Percentiles rank a stretch among this genome's conserved stretches.
Conservation (phyloP, 2,113 vertebrate genomes). For the Atherinomorus stipes region DNA sequence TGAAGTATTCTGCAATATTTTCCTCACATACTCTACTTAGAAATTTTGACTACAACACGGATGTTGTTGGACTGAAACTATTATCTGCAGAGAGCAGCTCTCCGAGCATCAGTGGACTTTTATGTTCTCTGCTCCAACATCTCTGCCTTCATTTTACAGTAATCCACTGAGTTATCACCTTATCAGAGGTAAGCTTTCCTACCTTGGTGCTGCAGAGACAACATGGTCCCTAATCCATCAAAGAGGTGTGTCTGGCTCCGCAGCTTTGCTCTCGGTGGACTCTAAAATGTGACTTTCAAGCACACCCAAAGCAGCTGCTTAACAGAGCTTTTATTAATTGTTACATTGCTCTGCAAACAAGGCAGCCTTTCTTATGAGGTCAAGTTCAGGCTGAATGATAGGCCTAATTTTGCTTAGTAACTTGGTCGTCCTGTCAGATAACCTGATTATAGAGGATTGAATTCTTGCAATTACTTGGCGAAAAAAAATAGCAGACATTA, state of each 20-base stretch:
- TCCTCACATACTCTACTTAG: too few species aligned
- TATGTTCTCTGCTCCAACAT: slow-evolving; percentile 6
- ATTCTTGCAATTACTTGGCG: neutral
- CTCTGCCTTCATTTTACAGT: slow-evolving; percentile 28
- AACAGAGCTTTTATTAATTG: too few species aligned
- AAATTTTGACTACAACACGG: neutral
- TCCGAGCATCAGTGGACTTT: slow-evolving; percentile 3
- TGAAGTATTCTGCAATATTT: too few species aligned
- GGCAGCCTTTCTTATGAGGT: too few species aligned
- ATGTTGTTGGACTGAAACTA: slow-evolving; percentile 17
- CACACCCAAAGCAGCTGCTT: too few species aligned
- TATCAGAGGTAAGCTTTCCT: slow-evolving; percentile 7
- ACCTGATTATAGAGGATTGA: neutral
- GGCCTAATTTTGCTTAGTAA: too few species aligned
- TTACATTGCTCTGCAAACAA: too few species aligned
- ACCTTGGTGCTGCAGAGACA: slow-evolving; percentile 16
- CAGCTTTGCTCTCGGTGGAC: too few species aligned
- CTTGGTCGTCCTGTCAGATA: neutral
- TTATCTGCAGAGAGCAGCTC: neutral
- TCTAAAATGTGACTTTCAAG: too few species aligned
- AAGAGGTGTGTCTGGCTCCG: neutral
- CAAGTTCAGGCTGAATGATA: too few species aligned
- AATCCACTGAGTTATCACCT: slow-evolving; percentile 49
- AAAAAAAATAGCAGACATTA: neutral
- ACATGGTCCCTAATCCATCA: slow-evolving; percentile 25